Conservation (phyloP, 2,797 vertebrate species). For the Hipposideros larvatus region DNA sequence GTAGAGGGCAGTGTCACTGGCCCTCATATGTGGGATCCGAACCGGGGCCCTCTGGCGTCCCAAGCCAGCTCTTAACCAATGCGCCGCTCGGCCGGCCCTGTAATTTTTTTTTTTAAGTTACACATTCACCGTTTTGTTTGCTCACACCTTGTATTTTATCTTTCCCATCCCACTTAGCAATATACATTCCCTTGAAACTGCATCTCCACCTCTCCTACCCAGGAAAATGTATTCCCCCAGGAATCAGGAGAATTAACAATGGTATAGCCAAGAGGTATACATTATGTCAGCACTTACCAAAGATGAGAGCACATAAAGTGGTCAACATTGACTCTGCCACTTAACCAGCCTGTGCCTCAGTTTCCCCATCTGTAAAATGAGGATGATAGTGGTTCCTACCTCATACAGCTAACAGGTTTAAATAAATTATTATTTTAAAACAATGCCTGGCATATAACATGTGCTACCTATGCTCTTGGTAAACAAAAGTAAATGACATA, state of each 20-base stretch:
- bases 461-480: background rate
- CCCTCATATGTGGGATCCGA: too few species aligned
- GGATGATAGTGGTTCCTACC: background rate
- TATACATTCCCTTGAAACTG: background rate
- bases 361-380: background rate
- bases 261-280: background rate
- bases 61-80: too few species aligned
- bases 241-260: background rate
- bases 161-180: background rate
- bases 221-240: background rate
- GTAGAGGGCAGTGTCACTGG: too few species aligned
- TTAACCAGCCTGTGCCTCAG: background rate
- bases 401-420: background rate
- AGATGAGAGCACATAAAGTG: background rate
- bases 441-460: background rate
- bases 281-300: background rate
- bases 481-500: background rate
- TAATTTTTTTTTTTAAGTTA: too few species aligned
- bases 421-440: background rate
- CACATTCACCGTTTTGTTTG: too few species aligned
- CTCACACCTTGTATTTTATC: background rate
- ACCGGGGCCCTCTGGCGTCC: too few species aligned
- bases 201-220: background rate
- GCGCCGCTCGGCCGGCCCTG: too few species aligned
- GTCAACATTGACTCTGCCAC: background rate